A percentile compares a stretch with the other conserved stretches of the same genome.
These are phyloP conservation scores for Silurus asotus DNA, from an alignment of 2,113 vertebrate species.

Conservation along the genomic window DNA sequence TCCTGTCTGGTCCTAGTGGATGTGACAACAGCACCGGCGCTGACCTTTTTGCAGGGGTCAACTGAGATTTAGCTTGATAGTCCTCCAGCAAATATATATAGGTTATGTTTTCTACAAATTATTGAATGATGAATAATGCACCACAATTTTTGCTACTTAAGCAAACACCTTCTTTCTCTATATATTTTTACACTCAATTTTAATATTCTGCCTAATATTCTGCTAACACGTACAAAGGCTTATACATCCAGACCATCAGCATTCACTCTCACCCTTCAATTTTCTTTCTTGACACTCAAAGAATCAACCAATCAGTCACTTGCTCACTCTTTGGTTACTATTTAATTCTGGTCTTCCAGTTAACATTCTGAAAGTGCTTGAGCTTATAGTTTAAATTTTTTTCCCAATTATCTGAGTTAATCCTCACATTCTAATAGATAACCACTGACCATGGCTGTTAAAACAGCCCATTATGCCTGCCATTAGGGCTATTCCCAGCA, in stretches of 20 bases:
- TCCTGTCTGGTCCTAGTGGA: constrained; percentile 59
- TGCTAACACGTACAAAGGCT: background rate
- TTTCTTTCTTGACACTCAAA: constrained; percentile 5
- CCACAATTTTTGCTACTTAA: too few species aligned
- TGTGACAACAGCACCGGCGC: constrained; percentile 44
- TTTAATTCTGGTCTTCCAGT: constrained; percentile 9
- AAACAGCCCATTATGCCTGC: constrained; percentile 46
- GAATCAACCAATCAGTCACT: constrained; percentile 2
- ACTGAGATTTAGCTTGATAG: background rate
- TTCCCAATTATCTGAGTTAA: constrained; percentile 56
- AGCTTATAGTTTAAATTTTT: constrained; percentile 58
- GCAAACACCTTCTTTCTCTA: background rate
- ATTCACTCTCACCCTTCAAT: constrained; percentile 33
- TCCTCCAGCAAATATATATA: background rate
- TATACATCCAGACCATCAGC: constrained; percentile 48
- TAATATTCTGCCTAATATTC: background rate
- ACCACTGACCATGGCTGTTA: constrained; percentile 54
- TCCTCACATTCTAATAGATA: constrained; percentile 52
- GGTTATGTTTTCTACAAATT: too few species aligned
- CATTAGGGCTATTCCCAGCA: constrained; percentile 44
- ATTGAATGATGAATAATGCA: background rate
- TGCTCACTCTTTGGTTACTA: background rate
- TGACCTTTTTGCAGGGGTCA: constrained; percentile 46
- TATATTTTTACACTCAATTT: background rate
- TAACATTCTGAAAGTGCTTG: constrained; percentile 61